Evolutionary conservation across 2,113 vertebrate genomes (phyloP).

Genomic region (Physeter macrocephalus): DNA sequence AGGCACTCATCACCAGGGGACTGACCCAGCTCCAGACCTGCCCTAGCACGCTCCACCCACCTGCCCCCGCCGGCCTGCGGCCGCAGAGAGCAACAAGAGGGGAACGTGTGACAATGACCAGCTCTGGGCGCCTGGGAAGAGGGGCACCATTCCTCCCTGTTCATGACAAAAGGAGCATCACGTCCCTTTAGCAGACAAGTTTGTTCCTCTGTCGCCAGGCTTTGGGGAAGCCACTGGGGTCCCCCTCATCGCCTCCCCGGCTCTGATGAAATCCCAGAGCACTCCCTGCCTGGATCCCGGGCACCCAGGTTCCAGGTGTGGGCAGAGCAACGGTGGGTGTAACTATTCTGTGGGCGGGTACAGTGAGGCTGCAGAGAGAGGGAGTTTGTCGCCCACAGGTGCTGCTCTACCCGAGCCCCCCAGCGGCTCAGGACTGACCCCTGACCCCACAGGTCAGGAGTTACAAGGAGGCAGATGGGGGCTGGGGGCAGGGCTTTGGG

Average conservation of each 20-base stretch:
- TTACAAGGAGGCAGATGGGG: not conserved
- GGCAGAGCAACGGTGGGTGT: rapidly evolving
- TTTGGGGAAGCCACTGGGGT: not conserved
- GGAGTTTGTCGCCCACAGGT: rapidly evolving
- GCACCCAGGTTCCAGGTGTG: rapidly evolving
- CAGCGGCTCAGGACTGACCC: not conserved
- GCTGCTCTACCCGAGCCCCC: not conserved
- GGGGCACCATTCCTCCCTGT: not conserved
- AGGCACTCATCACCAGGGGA: not conserved
- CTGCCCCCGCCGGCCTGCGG: rapidly evolving
- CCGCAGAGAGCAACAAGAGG: not conserved
- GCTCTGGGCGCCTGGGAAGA: not conserved
- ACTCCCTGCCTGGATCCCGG: not conserved
- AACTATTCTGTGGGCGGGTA: rapidly evolving
- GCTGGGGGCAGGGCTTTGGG: not conserved
- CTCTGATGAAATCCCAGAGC: not conserved
- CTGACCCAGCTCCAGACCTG: not conserved
- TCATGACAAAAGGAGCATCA: not conserved
- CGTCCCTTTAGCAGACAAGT: not conserved
- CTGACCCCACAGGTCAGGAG: not conserved
- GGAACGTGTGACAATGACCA: too few relatives aligned
- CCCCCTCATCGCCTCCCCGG: too few relatives aligned
- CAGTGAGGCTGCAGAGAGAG: not conserved
- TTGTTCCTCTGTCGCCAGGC: not conserved
- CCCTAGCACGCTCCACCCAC: not conserved